Conservation (phyloP, 2,888 invertebrate species). For the Thelaira solivaga region DNA sequence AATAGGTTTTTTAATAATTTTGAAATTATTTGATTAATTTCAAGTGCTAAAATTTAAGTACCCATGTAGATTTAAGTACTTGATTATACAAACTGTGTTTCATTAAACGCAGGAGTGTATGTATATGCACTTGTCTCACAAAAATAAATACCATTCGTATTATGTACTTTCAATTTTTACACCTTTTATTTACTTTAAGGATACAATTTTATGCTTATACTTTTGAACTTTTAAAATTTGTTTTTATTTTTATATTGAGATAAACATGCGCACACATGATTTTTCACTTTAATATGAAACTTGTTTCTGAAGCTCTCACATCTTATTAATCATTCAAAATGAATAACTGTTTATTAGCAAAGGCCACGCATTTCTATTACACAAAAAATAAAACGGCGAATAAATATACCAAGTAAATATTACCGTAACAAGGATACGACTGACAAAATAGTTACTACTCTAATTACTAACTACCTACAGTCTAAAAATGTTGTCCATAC, state of each 20-base stretch:
- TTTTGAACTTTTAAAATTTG: conserved; percentile 15
- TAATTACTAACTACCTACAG: neutral
- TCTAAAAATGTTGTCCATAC: neutral
- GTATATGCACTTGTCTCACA: too few species aligned
- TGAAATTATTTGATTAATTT: too few species aligned
- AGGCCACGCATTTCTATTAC: conserved; percentile 19
- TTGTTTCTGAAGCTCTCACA: conserved; percentile 13
- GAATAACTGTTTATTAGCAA: conserved; percentile 36
- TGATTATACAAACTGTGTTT: too few species aligned
- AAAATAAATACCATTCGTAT: neutral
- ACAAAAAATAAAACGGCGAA: conserved; percentile 8
- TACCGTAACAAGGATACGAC: conserved; percentile 56
- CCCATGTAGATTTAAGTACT: too few species aligned
- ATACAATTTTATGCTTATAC: neutral
- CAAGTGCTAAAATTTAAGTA: too few species aligned
- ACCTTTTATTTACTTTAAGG: conserved; percentile 1
- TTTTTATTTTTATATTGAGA: neutral
- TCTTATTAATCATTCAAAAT: conserved; percentile 39
- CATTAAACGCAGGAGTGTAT: too few species aligned
- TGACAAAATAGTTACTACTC: conserved; percentile 25
- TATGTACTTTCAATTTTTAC: neutral
- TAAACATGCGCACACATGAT: too few species aligned
- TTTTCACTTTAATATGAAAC: neutral
- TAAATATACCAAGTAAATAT: conserved; percentile 25
- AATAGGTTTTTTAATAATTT: too few species aligned